Percentiles rank a stretch among this genome's conserved stretches.
Evolutionary conservation across 2,797 vertebrate species (phyloP).

Genomic region (Myripristis murdjan): DNA sequence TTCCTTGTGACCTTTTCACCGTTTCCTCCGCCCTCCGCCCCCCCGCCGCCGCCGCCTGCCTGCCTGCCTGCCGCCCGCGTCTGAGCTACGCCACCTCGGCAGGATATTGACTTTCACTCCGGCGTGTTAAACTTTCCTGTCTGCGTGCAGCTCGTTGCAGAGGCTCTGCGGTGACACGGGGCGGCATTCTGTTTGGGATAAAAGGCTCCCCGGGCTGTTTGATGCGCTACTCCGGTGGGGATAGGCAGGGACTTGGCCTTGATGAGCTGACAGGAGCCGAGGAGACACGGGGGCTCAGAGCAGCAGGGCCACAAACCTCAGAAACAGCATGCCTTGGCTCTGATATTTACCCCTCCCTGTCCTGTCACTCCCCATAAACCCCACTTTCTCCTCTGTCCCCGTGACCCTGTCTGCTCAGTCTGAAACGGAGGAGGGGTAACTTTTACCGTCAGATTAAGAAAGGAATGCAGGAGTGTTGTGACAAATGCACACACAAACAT

Average conservation of each 20-base stretch:
- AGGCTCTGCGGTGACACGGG: constrained; percentile 50
- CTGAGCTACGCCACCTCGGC: constrained; percentile 52
- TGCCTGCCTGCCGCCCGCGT: neutral
- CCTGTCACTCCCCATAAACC: constrained; percentile 64
- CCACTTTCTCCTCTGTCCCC: constrained; percentile 27
- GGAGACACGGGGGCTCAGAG: constrained; percentile 69
- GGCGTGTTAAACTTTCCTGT: constrained; percentile 62
- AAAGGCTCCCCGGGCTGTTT: constrained; percentile 76
- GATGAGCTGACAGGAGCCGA: constrained; percentile 74
- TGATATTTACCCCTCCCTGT: constrained; percentile 67
- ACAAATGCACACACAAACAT: constrained; percentile 55
- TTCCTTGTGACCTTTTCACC: constrained; percentile 73
- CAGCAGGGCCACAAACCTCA: constrained; percentile 71
- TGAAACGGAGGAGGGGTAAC: constrained; percentile 58
- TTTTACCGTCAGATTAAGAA: constrained; percentile 49
- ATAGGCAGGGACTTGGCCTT: constrained; percentile 63
- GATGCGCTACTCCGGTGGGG: constrained; percentile 70
- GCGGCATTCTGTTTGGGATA: constrained; percentile 69
- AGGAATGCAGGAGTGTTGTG: constrained; percentile 44
- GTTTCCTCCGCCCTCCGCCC: constrained; percentile 7
- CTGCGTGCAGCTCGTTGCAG: constrained; percentile 28
- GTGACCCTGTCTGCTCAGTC: constrained; percentile 56
- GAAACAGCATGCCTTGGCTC: constrained; percentile 44
- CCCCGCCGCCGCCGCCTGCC: neutral
- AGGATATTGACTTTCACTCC: constrained; percentile 70